Evolutionary conservation across 2,888 invertebrate genomes (phyloP).

Genomic region (Drosophila gaucha): DNA sequence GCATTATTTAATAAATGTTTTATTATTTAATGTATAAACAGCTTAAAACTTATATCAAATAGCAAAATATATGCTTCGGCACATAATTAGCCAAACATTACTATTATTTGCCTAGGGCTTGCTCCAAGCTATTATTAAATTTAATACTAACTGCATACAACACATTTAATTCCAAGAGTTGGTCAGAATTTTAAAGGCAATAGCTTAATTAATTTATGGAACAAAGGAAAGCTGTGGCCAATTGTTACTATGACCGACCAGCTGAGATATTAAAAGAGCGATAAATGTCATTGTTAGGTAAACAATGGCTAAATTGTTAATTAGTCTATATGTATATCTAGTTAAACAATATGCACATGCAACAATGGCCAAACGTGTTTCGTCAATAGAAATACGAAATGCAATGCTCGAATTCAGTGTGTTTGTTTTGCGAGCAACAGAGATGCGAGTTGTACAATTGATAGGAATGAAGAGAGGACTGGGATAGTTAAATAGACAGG

Average conservation of each 20-base stretch:
- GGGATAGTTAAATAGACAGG: slow-evolving; percentile 1
- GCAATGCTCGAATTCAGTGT: neutral
- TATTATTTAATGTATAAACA: slow-evolving; percentile 1
- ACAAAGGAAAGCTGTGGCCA: slow-evolving; percentile 1
- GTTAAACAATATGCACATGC: slow-evolving; percentile 50
- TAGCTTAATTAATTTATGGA: slow-evolving; percentile 10
- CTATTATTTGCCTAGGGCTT: neutral
- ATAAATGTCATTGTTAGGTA: slow-evolving; percentile 41
- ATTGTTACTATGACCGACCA: slow-evolving; percentile 23
- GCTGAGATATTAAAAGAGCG: slow-evolving; percentile 31
- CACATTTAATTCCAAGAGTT: neutral
- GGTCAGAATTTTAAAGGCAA: neutral
- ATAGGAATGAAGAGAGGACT: slow-evolving; percentile 15
- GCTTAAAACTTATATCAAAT: slow-evolving; percentile 1
- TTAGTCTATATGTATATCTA: slow-evolving; percentile 46
- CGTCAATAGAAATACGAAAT: slow-evolving; percentile 39
- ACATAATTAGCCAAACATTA: neutral
- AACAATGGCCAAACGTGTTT: slow-evolving; percentile 23
- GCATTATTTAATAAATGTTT: neutral
- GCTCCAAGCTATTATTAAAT: neutral
- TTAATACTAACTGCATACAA: neutral
- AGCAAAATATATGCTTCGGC: neutral
- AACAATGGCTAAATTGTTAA: slow-evolving; percentile 54
- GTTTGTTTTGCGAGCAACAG: no score
- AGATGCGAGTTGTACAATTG: slow-evolving; percentile 47